These are phyloP conservation scores for Deroplatys truncata DNA, from an alignment of 2,888 invertebrate species.

Conservation along the genomic window DNA sequence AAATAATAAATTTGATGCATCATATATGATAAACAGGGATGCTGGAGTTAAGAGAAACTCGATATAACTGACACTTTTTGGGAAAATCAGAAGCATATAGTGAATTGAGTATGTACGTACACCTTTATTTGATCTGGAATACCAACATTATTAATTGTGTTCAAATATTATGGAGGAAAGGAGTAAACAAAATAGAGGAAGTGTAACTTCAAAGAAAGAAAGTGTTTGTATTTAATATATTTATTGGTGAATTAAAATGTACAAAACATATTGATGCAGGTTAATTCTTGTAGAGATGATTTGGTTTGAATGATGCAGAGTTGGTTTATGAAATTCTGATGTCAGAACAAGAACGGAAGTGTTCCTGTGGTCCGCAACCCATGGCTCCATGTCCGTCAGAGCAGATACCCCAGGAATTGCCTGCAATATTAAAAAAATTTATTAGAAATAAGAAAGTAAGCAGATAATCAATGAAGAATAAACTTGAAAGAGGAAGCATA, in stretches of 20 bases:
- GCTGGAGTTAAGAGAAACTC: too few species aligned
- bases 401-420: slow-evolving; percentile 43
- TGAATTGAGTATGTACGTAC: too few species aligned
- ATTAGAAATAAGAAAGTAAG: not conserved
- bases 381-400: slow-evolving; percentile 39
- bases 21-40: too few species aligned
- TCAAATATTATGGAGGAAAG: not conserved
- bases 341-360: slow-evolving; percentile 44
- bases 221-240: not conserved
- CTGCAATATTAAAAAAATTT: slow-evolving; percentile 33
- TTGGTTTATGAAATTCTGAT: slow-evolving; percentile 34
- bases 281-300: too few species aligned
- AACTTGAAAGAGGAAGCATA: not conserved
- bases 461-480: not conserved
- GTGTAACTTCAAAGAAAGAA: not conserved
- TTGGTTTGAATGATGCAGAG: not conserved
- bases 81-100: too few species aligned
- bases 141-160: too few species aligned
- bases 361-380: slow-evolving; percentile 45
- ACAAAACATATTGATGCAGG: not conserved
- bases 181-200: not conserved
- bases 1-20: too few species aligned
- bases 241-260: not conserved
- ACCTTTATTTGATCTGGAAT: too few species aligned
- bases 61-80: too few species aligned